Conservation (phyloP, 2,888 invertebrate species). For the Acanthoscelides obtectus region DNA sequence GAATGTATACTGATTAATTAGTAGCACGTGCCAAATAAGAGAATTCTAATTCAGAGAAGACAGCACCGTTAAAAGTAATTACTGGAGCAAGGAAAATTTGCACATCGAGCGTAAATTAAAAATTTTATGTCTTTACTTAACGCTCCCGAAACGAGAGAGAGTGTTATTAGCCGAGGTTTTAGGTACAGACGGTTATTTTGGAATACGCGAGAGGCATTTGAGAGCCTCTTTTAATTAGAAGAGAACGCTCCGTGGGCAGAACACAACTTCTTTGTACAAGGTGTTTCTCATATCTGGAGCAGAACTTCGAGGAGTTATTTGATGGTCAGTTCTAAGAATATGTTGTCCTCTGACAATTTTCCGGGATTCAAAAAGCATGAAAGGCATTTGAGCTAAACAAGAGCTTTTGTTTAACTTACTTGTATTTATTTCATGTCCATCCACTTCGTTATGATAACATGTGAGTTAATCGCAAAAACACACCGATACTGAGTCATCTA, state of each 20-base stretch:
- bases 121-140: not conserved
- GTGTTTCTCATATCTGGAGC: no score
- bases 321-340: no score
- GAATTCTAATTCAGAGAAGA: conserved; percentile 18
- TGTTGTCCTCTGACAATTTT: no score
- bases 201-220: not conserved
- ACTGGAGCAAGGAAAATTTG: conserved; percentile 16
- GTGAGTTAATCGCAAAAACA: no score
- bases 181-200: not conserved
- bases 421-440: no score
- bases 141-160: not conserved
- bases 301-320: no score
- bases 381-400: no score
- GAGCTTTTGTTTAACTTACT: no score
- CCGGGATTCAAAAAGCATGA: no score
- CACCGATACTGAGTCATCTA: no score
- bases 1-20: conserved; percentile 25
- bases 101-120: not conserved
- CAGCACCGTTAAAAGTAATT: conserved; percentile 11
- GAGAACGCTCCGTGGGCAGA: not conserved
- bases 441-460: no score
- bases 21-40: conserved; percentile 21
- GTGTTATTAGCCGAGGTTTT: not conserved
- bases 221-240: not conserved
- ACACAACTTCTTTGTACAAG: no score